Percentiles rank a stretch among this genome's conserved stretches.
Evolutionary conservation across 1,140 invertebrate genomes (phyloP).

Genomic region (Hypothenemus hampei): DNA sequence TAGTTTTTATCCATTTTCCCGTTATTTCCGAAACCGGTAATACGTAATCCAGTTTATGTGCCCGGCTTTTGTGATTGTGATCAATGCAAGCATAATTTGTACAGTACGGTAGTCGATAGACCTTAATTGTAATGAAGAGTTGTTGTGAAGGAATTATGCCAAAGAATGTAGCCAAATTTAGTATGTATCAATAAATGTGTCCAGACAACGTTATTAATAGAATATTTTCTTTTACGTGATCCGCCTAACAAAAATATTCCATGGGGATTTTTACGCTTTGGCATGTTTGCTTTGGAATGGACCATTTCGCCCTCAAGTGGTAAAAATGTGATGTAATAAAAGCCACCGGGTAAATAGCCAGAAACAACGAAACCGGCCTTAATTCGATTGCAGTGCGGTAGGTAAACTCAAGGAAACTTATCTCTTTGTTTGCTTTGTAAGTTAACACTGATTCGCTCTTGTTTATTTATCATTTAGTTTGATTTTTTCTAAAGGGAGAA

Average conservation of each 20-base stretch:
- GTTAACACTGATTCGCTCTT: constrained; percentile 29
- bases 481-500: too few relatives aligned
- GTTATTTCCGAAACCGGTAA: constrained; percentile 40
- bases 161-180: background rate
- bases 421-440: constrained; percentile 31
- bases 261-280: constrained; percentile 3
- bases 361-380: constrained; percentile 3
- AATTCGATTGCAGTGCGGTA: constrained; percentile 28
- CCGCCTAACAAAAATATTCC: constrained; percentile 1
- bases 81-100: constrained; percentile 38
- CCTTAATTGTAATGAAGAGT: background rate
- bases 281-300: constrained; percentile 19
- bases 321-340: constrained; percentile 28
- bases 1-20: constrained; percentile 44
- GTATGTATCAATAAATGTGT: too few relatives aligned
- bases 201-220: too few relatives aligned
- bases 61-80: constrained; percentile 45
- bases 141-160: background rate
- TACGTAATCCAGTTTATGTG: constrained; percentile 43
- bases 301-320: constrained; percentile 24
- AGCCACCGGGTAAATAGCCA: constrained; percentile 5
- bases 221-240: too few relatives aligned
- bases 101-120: constrained; percentile 18
- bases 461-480: constrained; percentile 31
- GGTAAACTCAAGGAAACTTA: constrained; percentile 20